Percentiles rank a stretch among this genome's conserved stretches.
Evolutionary conservation across 2,113 vertebrate species (phyloP).

Genomic region (Phainopepla nitens): DNA sequence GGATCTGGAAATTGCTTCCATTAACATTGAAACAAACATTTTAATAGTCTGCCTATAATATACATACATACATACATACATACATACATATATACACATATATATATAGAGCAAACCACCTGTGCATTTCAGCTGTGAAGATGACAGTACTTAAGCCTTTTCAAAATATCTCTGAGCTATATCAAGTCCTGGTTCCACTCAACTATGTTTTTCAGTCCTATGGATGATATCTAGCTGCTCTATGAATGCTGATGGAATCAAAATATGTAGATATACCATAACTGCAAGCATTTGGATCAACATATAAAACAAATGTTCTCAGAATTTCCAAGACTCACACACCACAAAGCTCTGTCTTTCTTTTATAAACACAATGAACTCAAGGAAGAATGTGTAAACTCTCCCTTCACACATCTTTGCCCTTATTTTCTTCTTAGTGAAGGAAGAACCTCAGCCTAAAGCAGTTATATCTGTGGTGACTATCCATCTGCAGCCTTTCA

Average conservation of each 20-base stretch:
- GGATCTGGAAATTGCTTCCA: neutral
- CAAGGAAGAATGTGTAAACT: constrained; percentile 43
- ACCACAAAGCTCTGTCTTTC: neutral
- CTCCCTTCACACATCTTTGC: constrained; percentile 7
- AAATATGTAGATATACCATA: neutral
- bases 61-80: neutral
- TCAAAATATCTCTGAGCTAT: constrained; percentile 4
- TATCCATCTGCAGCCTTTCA: constrained; percentile 21
- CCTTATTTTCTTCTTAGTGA: neutral
- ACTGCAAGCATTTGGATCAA: neutral
- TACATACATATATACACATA: neutral
- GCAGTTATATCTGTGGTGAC: neutral
- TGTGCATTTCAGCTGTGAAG: neutral
- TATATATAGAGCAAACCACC: neutral
- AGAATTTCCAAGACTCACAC: neutral
- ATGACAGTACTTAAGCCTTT: neutral
- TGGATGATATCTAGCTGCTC: neutral
- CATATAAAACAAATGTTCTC: neutral
- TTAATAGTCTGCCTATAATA: neutral
- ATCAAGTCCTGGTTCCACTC: neutral
- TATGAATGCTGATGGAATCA: neutral
- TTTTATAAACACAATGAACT: constrained; percentile 28
- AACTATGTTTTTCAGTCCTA: neutral
- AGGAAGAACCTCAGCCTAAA: constrained; percentile 5
- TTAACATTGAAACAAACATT: neutral